Conservation (phyloP, 2,888 invertebrate genomes). For the Phanerotoma sp. region DNA sequence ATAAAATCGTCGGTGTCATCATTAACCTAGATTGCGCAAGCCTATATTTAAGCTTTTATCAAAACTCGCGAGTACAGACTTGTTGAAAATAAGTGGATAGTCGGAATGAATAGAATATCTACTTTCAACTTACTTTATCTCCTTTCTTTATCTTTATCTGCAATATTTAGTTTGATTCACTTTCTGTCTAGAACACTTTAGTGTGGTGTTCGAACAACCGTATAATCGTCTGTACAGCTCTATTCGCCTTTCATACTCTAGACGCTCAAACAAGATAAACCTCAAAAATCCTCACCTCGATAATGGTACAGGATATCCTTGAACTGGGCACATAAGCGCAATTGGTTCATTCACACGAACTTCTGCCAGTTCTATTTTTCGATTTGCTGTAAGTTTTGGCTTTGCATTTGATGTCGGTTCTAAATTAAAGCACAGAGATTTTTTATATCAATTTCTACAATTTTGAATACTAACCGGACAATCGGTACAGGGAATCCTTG, state of each 20-base stretch:
- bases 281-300: constrained; percentile 57
- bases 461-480: constrained; percentile 48
- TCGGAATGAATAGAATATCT: constrained; percentile 2
- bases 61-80: background rate
- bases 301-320: constrained; percentile 62
- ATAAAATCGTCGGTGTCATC: constrained; percentile 2
- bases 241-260: background rate
- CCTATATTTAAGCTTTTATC: background rate
- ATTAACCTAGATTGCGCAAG: constrained; percentile 29
- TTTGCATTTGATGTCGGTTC: constrained; percentile 51
- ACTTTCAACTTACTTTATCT: background rate
- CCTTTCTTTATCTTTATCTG: constrained; percentile 7
- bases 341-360: constrained; percentile 30
- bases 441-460: background rate
- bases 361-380: constrained; percentile 54
- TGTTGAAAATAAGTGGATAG: background rate
- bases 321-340: constrained; percentile 65
- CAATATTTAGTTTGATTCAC: constrained; percentile 8
- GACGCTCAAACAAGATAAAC: constrained; percentile 22
- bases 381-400: constrained; percentile 50
- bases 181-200: constrained; percentile 5
- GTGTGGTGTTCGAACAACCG: constrained; percentile 8
- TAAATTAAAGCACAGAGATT: constrained; percentile 25
- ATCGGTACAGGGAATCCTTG: constrained; percentile 62
- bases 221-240: constrained; percentile 8